Evolutionary conservation across 1,140 invertebrate genomes (phyloP), one percentile per base, ranked within the genome.

Genomic region (Tenebrio molitor): DNA sequence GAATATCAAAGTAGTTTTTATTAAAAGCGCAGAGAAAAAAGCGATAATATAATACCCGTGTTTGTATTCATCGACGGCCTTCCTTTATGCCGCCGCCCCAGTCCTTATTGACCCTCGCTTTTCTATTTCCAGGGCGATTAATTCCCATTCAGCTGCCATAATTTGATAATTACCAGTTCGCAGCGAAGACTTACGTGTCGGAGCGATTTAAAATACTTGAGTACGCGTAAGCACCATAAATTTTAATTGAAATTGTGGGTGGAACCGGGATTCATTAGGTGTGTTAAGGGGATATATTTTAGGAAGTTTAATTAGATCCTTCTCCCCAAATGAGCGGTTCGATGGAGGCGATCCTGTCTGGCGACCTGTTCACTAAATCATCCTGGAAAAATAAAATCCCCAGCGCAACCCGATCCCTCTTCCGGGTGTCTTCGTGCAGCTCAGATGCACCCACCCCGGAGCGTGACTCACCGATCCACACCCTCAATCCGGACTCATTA

Each of bases 201-300:
- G 3, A 29, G 25, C 25, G 25, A 29, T 29, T 29, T 39, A 7
- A 39, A 39, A 39, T 39, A 39, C 12, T 39, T 39, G 4, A 39
- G 36, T 12, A 39, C n/a, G 12, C 36, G 36, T 39, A 12, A 39
- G 36, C 36, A 12, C 36, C 12, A 12, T 39, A 39, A 39, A 39
- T 39, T 39, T 39, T 39, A 39, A 39, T 39, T 39, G 36, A 39
- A 39, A 12, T 39, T 39, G 36, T 39, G n/a, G 36, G 36, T 39
- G 12, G 36, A n/a, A 39, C 7, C n/a, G 36, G 12, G 36, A 39
- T 39, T 39, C 36, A 39, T 39, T 39, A 39, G 12, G 36, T 8
- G 36, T 39, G 36, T 39, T 39, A 39, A 8, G 12, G 12, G 36
- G 36, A 39, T 39, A 39, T 39, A 39, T 39, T 39, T 39, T 12